Evolutionary conservation across 2,113 vertebrate genomes (phyloP).

Genomic region (Hydrolagus affinis): DNA sequence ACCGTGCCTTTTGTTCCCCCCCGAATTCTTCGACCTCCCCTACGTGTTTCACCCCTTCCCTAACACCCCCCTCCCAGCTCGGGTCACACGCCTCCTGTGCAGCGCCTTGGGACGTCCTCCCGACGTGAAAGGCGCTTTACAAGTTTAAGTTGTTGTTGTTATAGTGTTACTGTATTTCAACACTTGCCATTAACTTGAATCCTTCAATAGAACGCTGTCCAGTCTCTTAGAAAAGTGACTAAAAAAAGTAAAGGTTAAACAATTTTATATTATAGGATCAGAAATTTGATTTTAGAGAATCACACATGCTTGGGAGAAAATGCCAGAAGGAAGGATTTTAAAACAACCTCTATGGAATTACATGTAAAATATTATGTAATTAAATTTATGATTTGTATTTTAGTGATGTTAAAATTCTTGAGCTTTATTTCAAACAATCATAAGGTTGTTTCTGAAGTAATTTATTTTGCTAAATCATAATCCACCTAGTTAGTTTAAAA

Average conservation of each 20-base stretch:
- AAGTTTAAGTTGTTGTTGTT: too few species aligned
- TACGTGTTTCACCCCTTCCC: too few species aligned
- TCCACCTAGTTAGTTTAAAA: background rate
- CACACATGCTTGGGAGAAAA: conserved; percentile 1
- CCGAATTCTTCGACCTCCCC: too few species aligned
- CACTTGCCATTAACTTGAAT: conserved; percentile 12
- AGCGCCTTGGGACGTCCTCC: too few species aligned
- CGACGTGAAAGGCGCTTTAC: too few species aligned
- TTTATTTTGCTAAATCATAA: background rate
- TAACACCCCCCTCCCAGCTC: too few species aligned
- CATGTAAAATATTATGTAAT: background rate
- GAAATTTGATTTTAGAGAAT: conserved; percentile 9
- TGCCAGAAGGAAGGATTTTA: background rate
- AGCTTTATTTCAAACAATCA: background rate
- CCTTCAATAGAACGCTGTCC: conserved; percentile 9
- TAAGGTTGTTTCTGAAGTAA: background rate
- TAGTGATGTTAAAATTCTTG: background rate
- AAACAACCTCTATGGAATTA: background rate
- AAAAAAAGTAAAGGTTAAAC: conserved; percentile 29
- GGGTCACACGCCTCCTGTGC: too few species aligned
- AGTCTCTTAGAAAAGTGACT: conserved; percentile 9
- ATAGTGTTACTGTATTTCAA: too few species aligned
- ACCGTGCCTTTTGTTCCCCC: too few species aligned
- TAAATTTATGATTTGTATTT: background rate
- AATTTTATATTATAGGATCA: conserved; percentile 18